Evolutionary conservation across 2,888 invertebrate species (phyloP).

Genomic region (Amblyjoppa proteus): DNA sequence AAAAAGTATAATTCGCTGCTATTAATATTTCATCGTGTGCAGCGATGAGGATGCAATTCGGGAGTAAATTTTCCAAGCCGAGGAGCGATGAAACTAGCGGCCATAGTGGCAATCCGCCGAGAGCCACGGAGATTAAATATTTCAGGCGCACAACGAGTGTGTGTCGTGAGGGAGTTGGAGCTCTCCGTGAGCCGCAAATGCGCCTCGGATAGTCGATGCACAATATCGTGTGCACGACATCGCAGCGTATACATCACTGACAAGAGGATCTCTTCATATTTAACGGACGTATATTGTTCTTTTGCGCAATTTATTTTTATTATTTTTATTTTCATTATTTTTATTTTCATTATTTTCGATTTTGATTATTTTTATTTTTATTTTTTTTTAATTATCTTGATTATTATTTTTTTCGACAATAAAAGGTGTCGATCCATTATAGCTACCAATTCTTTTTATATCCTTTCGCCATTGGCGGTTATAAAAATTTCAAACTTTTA

Average conservation of each 20-base stretch:
- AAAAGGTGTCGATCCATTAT: constrained; percentile 1
- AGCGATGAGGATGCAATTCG: constrained; percentile 7
- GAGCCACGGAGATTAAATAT: constrained; percentile 32
- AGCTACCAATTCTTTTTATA: constrained; percentile 17
- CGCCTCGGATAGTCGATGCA: neutral
- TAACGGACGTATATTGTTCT: neutral
- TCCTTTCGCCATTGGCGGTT: constrained; percentile 9
- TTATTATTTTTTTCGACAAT: neutral
- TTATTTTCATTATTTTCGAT: neutral
- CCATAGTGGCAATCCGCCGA: constrained; percentile 4
- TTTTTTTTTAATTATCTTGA: neutral
- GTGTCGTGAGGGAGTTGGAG: constrained; percentile 1
- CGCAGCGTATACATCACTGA: neutral
- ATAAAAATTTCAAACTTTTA: constrained; percentile 57
- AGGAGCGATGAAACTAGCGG: constrained; percentile 15
- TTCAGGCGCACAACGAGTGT: constrained; percentile 3
- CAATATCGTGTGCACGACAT: constrained; percentile 2
- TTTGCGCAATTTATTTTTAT: neutral
- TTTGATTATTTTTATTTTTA: neutral
- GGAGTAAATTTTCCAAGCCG: constrained; percentile 20
- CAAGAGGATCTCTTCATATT: constrained; percentile 2
- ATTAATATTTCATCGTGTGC: constrained; percentile 1
- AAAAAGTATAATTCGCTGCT: neutral
- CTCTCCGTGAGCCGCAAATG: constrained; percentile 2
- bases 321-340: neutral